Conservation (phyloP, 2,113 vertebrate species). For the Poeciliopsis occidentalis region DNA sequence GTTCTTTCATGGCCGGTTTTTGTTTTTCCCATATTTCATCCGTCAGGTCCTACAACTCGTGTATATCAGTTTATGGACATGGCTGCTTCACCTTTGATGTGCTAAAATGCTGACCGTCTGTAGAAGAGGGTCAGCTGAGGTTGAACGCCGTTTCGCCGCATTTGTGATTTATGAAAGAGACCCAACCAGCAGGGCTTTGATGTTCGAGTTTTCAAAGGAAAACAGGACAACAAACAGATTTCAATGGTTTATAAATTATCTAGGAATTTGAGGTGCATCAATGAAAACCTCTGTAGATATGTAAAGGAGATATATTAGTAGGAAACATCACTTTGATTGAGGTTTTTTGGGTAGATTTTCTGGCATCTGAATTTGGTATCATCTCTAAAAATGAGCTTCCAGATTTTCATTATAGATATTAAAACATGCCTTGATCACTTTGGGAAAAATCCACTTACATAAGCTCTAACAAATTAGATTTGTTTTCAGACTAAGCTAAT, state of each 20-base stretch:
- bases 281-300: slow-evolving; percentile 21
- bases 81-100: slow-evolving; percentile 39
- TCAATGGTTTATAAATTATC: slow-evolving; percentile 9
- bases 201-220: slow-evolving; percentile 48
- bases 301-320: background rate
- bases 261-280: slow-evolving; percentile 37
- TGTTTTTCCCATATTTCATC: slow-evolving; percentile 1
- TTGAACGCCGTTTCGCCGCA: slow-evolving; percentile 33
- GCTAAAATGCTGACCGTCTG: slow-evolving; percentile 12
- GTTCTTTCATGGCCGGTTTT: background rate
- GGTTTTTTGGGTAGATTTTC: background rate
- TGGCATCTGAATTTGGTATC: background rate
- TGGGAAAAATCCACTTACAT: background rate
- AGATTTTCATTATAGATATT: background rate
- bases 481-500: background rate
- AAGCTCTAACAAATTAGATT: background rate
- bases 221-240: slow-evolving; percentile 14
- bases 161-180: slow-evolving; percentile 34
- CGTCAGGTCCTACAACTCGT: background rate
- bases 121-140: slow-evolving; percentile 21
- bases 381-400: background rate
- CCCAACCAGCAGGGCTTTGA: slow-evolving; percentile 43
- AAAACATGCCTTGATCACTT: background rate
- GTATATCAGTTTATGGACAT: background rate
- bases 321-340: background rate